Conservation (phyloP, 1,140 invertebrate genomes). For the Drosophila malerkotliana region DNA sequence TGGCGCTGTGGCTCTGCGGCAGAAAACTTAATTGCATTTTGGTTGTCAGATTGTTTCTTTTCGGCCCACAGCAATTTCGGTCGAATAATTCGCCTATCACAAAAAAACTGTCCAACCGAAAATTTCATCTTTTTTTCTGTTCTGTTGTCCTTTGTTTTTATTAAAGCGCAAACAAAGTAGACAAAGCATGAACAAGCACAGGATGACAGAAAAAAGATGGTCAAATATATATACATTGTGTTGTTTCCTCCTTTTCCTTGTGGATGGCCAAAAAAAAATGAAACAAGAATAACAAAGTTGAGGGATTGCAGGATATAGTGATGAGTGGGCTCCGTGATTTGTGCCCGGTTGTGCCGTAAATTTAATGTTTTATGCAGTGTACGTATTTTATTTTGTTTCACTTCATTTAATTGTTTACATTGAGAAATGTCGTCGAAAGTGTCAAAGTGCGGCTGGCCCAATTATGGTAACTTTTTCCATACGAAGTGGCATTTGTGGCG, state of each 20-base stretch:
- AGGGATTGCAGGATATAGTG: conserved; percentile 6
- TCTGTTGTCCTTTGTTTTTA: conserved; percentile 34
- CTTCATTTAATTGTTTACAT: conserved; percentile 18
- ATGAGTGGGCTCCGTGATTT: conserved; percentile 16
- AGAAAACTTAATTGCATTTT: conserved; percentile 42
- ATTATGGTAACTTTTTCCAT: conserved; percentile 19
- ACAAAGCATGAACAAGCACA: conserved; percentile 35
- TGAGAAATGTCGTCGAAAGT: conserved; percentile 11
- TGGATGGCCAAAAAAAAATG: conserved; percentile 7
- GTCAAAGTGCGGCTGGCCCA: conserved; percentile 28
- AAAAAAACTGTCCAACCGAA: conserved; percentile 26
- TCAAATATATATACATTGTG: conserved; percentile 15
- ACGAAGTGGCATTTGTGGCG: conserved; percentile 18
- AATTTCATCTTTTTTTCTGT: conserved; percentile 17
- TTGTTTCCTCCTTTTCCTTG: conserved; percentile 12
- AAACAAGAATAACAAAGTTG: not conserved
- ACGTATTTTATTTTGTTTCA: conserved; percentile 18
- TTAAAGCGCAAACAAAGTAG: conserved; percentile 39
- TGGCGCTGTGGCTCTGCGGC: not conserved
- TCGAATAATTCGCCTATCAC: conserved; percentile 15
- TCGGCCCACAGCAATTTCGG: conserved; percentile 9
- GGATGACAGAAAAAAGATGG: conserved; percentile 17
- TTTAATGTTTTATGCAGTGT: conserved; percentile 11
- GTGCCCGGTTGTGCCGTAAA: not conserved
- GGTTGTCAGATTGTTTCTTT: not conserved